Conservation (phyloP, 2,888 invertebrate genomes). For the Phyto melanocephala region DNA sequence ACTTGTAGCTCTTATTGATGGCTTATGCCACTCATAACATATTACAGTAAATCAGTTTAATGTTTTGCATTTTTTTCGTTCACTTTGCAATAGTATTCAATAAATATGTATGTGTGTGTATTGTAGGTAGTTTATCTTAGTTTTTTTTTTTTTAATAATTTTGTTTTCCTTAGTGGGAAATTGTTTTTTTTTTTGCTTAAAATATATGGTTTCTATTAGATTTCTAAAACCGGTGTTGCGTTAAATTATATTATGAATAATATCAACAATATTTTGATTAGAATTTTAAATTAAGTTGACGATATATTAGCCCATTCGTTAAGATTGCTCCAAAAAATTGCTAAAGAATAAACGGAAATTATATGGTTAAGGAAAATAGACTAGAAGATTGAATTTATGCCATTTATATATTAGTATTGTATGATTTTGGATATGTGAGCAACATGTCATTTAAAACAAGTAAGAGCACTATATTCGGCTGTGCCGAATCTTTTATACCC, state of each 20-base stretch:
- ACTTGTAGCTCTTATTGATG: constrained; percentile 57
- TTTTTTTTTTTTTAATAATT: constrained; percentile 17
- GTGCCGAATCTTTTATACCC: too few relatives aligned
- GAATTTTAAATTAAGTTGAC: constrained; percentile 5
- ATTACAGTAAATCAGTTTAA: constrained; percentile 65
- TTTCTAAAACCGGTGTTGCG: neutral
- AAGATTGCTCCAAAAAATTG: too few relatives aligned
- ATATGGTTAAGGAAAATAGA: too few relatives aligned
- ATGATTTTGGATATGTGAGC: too few relatives aligned
- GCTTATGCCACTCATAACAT: constrained; percentile 58
- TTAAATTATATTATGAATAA: constrained; percentile 16
- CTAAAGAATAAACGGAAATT: too few relatives aligned
- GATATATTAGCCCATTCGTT: neutral
- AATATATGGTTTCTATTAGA: constrained; percentile 9
- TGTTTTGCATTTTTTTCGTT: constrained; percentile 56
- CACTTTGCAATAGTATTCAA: neutral
- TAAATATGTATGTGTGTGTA: neutral
- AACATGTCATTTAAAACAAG: too few relatives aligned
- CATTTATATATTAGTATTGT: too few relatives aligned
- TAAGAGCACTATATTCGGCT: too few relatives aligned
- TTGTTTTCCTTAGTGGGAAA: constrained; percentile 9
- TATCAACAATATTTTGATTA: constrained; percentile 22
- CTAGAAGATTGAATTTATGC: too few relatives aligned
- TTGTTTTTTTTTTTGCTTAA: constrained; percentile 16
- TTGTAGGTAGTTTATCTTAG: constrained; percentile 5